Evolutionary conservation across 2,888 invertebrate genomes (phyloP).

Genomic region (Nemotelus pantherinus): DNA sequence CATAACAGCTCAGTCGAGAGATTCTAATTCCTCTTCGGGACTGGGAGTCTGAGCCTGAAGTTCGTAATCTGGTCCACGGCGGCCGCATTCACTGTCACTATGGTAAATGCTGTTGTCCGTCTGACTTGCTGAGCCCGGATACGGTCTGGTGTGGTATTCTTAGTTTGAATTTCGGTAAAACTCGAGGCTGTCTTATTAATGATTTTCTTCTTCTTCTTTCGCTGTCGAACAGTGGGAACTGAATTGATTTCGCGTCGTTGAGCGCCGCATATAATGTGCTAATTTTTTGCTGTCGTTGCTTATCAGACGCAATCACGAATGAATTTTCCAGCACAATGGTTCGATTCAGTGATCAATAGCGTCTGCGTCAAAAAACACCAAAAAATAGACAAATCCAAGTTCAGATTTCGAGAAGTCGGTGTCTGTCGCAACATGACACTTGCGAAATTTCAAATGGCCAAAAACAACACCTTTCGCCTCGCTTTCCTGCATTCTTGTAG

Average conservation of each 20-base stretch:
- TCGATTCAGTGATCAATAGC: background rate
- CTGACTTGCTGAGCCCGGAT: background rate
- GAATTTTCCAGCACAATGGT: background rate
- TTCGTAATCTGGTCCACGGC: background rate
- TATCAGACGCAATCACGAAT: background rate
- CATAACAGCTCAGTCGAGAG: conserved; percentile 1
- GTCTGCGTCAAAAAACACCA: too few relatives aligned
- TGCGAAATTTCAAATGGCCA: too few relatives aligned
- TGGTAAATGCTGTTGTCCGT: background rate
- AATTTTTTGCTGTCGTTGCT: background rate
- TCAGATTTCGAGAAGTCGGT: too few relatives aligned
- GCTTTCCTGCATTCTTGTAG: background rate
- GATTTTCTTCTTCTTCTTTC: background rate
- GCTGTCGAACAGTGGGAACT: background rate
- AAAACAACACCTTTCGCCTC: too few relatives aligned
- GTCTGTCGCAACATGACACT: too few relatives aligned
- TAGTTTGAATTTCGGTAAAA: background rate
- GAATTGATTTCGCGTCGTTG: background rate
- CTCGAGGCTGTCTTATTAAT: background rate
- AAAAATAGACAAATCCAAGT: background rate
- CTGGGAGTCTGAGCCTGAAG: background rate
- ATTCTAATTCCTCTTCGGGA: conserved; percentile 5
- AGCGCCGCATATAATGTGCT: conserved; percentile 2
- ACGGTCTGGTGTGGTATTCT: background rate
- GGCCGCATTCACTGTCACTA: background rate